Evolutionary conservation across 2,888 invertebrate species (phyloP), one percentile per base, ranked within the genome.

Genomic region (Cabera pusaria): DNA sequence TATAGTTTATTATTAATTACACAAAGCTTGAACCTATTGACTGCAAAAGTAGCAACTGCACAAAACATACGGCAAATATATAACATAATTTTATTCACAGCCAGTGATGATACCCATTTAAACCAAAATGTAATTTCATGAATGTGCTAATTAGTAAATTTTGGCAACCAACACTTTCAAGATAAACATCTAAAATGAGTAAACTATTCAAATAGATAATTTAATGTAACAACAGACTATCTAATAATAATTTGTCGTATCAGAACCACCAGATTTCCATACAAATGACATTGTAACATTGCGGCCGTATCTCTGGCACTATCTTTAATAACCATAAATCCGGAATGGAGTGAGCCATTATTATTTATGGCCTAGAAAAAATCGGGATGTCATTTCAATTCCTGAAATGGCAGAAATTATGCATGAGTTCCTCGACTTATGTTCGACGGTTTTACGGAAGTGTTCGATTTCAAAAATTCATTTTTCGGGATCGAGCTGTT

Each of bases 311-410:
- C 71, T 59, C 52, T 47, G 59, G 50, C 59, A 62, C 73, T 68
- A 86, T 86, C 86, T 86, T 85, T 82, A 85, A 86, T 86, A 85
- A 83, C 84, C 80, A 82, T 86, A 85, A 85, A 85, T 85, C 79
- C 72, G 69, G 64, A 82, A 76, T 81, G 67, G 84, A 69, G 58
- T 56, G 68, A 59, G 47, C 55, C 67, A 73, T 53, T 50, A 77
- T 74, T 74, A 77, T 80, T 80, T 79, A 78, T 72, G 59, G 65
- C 54, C 60, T 65, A 70, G 70, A 76, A 78, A 75, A 76, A 74
- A 65, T 41, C 46, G 45, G 44, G 46, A 53, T 49, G 49, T 47
- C 44, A 49, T 52, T 59, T 51, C 52, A 35, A 65, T 60, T 59
- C 54, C 47, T 8, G 44, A 23, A 39, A 36, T 42, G 21, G 21